Evolutionary conservation across 2,888 invertebrate species (phyloP), one percentile per base, ranked within the genome.

Genomic region (Endomychus coccineus): DNA sequence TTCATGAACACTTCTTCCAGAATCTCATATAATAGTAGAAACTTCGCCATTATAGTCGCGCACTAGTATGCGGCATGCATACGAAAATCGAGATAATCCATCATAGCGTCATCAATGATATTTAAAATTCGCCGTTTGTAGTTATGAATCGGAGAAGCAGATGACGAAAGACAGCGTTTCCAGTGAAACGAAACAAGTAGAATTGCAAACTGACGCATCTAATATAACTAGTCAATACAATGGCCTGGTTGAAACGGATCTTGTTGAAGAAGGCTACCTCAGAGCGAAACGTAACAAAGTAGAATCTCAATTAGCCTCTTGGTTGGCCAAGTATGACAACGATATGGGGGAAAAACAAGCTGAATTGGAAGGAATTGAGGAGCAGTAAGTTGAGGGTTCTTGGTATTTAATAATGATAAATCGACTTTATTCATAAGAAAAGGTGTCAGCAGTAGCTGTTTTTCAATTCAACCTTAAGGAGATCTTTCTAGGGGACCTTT

Each of bases 271-370:
- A 51, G 73, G 73, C 46, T 64, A 62, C 19, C 64, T 72, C 29
- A 61, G 74, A 37, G 66, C 64, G 1, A 67, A 71, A 44, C 70
- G 74, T 48, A 68, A 67, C 38, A 75, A 75, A 59, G 67, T 71
- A 23, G 75, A 76, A 48, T 69, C 71, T 0, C 73, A 75, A 49
- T 50, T 75, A 30, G 40, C 68, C 2, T 69, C 69, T 10, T 74
- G 74, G 72, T 55, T 76, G 6, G 66, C 70, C 39, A 74, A 74
- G 48, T 77, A 74, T 40, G 76, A 77, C 43, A 25, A 57, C 2
- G 76, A 75, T 51, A 72, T 77, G 66, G 67, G 66, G 0, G 73
- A 73, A 34, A 70, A 73, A 42, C 74, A 76, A 37, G 41, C 59
- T 0, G 71, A 73, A 38, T 53, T 71, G 1, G 75, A 75, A 29